These are phyloP conservation scores for Semotilus atromaculatus DNA, from an alignment of 2,797 vertebrate species.

Conservation along the genomic window DNA sequence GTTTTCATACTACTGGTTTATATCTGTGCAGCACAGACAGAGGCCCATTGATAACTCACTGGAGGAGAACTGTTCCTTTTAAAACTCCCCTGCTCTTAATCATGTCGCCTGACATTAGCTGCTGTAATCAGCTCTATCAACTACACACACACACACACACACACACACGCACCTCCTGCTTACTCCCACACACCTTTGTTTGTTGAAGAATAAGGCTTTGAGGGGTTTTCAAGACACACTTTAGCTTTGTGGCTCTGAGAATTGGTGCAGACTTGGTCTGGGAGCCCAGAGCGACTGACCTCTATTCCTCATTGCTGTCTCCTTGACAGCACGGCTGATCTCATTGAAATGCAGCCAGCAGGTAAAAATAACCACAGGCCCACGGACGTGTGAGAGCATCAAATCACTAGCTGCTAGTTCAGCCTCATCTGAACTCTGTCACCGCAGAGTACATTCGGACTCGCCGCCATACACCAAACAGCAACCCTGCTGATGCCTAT, in stretches of 20 bases:
- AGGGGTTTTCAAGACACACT: constrained; percentile 21
- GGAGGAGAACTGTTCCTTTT: constrained; percentile 10
- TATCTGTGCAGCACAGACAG: constrained; percentile 23
- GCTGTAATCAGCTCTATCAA: constrained; percentile 26
- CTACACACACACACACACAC: not conserved
- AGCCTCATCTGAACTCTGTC: constrained; percentile 42
- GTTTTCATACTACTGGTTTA: not conserved
- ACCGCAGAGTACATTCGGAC: constrained; percentile 16
- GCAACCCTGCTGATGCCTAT: not conserved
- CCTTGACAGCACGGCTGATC: constrained; percentile 54
- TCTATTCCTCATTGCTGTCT: constrained; percentile 54
- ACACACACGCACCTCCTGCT: not conserved
- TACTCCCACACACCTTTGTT: not conserved
- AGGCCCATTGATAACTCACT: constrained; percentile 5
- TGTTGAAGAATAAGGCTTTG: constrained; percentile 9
- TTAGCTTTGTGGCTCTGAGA: constrained; percentile 32
- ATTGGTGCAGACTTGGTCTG: constrained; percentile 40
- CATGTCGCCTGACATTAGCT: constrained; percentile 29
- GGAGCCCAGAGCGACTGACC: constrained; percentile 50
- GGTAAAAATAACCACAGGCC: constrained; percentile 55
- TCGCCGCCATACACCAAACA: not conserved
- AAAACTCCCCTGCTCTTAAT: constrained; percentile 13
- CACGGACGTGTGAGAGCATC: constrained; percentile 41
- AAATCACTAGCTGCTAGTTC: constrained; percentile 42
- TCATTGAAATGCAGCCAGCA: constrained; percentile 58